Conservation (phyloP, 2,797 vertebrate species). For the Lithobates pipiens region DNA sequence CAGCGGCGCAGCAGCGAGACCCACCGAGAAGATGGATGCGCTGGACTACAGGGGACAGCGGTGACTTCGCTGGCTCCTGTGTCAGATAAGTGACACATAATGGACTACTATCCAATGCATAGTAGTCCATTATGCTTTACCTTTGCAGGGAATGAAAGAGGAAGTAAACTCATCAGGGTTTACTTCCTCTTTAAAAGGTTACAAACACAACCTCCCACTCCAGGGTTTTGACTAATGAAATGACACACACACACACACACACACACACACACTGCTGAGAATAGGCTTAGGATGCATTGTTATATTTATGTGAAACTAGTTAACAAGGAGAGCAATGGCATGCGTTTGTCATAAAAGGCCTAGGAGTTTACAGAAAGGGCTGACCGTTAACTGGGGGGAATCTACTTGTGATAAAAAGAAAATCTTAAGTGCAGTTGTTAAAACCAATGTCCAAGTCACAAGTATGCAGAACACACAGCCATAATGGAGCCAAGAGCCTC, state of each 20-base stretch:
- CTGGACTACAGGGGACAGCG: no score
- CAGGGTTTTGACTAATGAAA: background rate
- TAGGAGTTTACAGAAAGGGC: background rate
- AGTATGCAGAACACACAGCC: conserved; percentile 1
- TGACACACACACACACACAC: no score
- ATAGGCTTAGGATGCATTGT: background rate
- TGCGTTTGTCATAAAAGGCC: background rate
- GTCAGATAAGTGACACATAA: no score
- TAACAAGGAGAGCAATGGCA: no score
- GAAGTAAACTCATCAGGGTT: no score
- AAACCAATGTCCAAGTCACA: background rate
- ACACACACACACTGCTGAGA: background rate
- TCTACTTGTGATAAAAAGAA: background rate
- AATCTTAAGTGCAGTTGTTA: conserved; percentile 5
- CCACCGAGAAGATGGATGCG: no score
- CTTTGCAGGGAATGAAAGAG: no score
- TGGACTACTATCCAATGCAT: no score
- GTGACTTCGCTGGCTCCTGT: no score
- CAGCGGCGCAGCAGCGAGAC: no score
- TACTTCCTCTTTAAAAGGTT: no score
- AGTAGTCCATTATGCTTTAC: no score
- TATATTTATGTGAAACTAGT: conserved; percentile 16
- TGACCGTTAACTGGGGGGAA: background rate
- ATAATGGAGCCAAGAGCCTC: conserved; percentile 9
- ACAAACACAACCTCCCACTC: background rate